phyloP scores from a whole-genome alignment of 2,888 invertebrate species.

The Drosophila yooni region DNA sequence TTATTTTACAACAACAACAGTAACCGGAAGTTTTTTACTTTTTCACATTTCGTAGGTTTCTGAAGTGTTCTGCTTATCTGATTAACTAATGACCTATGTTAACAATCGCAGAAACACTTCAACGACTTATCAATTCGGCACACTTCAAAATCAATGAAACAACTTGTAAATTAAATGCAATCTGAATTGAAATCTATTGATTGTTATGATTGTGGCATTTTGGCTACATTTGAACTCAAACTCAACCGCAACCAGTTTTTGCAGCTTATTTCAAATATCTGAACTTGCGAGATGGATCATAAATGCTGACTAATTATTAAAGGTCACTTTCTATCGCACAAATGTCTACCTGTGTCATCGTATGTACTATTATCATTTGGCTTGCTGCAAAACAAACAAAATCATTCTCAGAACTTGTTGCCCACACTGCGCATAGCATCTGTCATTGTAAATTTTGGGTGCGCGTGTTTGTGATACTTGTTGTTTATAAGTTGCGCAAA shows the following conservation, averaged over 20 bases:
- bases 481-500: slow-evolving; percentile 60
- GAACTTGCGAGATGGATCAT: neutral
- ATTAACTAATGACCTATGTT: slow-evolving; percentile 40
- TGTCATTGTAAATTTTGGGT: slow-evolving; percentile 16
- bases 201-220: neutral
- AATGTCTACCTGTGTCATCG: neutral
- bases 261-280: neutral
- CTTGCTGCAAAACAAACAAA: slow-evolving; percentile 40
- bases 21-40: neutral
- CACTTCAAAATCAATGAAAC: slow-evolving; percentile 14
- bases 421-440: slow-evolving; percentile 34
- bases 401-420: slow-evolving; percentile 42
- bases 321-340: slow-evolving; percentile 7
- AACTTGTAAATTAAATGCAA: neutral
- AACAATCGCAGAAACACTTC: slow-evolving; percentile 27
- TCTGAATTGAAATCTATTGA: neutral
- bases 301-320: neutral
- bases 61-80: slow-evolving; percentile 15
- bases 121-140: slow-evolving; percentile 7
- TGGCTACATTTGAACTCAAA: neutral
- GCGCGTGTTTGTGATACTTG: slow-evolving; percentile 24
- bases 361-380: slow-evolving; percentile 2
- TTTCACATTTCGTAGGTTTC: neutral
- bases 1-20: neutral
- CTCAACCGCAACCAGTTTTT: no score